Conservation (phyloP, 1,140 invertebrate genomes). For the Meloidogyne chitwoodi region DNA sequence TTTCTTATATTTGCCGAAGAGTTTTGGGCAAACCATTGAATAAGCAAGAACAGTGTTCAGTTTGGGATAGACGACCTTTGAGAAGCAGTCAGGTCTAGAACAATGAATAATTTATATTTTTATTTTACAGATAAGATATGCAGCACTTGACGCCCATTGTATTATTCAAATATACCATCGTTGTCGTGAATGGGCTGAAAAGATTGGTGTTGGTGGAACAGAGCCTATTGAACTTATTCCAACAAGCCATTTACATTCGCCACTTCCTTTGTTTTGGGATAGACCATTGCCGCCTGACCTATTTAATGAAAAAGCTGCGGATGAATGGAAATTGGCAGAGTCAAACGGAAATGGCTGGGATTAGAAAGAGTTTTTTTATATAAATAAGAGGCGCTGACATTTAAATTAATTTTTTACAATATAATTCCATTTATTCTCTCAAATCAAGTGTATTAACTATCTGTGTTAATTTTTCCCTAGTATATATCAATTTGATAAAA, state of each 20-base stretch:
- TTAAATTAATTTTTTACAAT: neutral
- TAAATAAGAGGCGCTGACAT: neutral
- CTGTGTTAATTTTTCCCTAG: neutral
- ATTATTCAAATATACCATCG: conserved; percentile 13
- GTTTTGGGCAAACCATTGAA: conserved; percentile 14
- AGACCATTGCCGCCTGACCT: neutral
- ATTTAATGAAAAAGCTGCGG: neutral
- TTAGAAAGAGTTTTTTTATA: neutral
- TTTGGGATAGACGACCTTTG: conserved; percentile 16
- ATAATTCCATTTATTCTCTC: neutral
- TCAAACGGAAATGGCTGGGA: neutral
- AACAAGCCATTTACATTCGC: neutral
- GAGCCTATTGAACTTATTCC: conserved; percentile 12
- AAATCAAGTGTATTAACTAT: neutral
- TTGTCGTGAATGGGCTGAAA: conserved; percentile 6
- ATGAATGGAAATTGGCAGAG: neutral
- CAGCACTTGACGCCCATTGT: conserved; percentile 11
- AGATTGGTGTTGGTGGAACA: neutral
- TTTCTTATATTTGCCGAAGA: conserved; percentile 13
- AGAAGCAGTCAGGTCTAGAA: neutral
- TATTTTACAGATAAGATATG: conserved; percentile 12
- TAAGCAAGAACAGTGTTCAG: conserved; percentile 20
- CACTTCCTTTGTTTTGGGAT: conserved; percentile 17
- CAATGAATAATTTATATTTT: neutral
- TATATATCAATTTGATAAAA: neutral